Base-by-base conservation (phyloP, 1,140 invertebrate genomes). In the Nomia melanderi region DNA sequence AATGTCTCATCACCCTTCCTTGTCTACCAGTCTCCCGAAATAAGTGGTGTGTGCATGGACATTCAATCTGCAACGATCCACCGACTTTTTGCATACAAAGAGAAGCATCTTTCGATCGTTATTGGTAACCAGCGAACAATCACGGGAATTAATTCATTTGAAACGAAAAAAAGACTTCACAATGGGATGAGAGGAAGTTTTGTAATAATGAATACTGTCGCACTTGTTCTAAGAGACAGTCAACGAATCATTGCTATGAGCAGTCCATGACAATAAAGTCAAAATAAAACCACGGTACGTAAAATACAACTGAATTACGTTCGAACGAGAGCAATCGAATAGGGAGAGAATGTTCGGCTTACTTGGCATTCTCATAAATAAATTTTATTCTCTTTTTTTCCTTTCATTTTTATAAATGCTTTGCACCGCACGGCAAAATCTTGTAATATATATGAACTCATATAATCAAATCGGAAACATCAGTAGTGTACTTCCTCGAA, bases 1-100 rank as follows among this genome's bases (percentile, higher is more conserved):
- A 89, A 89, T 89, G 88, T 89, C 88, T 89, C 87, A 84, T 87
- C 86, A 89, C 89, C 87, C 84, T 77, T 83, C 59, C 47, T 81
- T 79, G 70, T 71, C 76, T 84, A 80, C 73, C 77, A 81, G 69
- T 82, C 82, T 84, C 84, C 81, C 81, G 54, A 78, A 85, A 83
- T 81, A 87, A 77, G 67, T 81, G 75, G 67, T 57, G 70, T 44
- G 41, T n/a, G 33, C 67, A 83, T 79, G 78, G 76, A 85, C 84
- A 41, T 41, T 76, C 63, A 57, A 75, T 59, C 78, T 31, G 74
- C 80, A 86, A 85, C 59, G 74, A 83, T 77, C 60, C 77, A 39
- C 39, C 47, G 72, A 82, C 59, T 79, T 25, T n/a, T 76, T 31
- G 47, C 66, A 74, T n/a, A 6, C 23, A 56, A 77, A 73, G 74